Evolutionary conservation across 2,888 invertebrate genomes (phyloP).

Genomic region (Incurvaria masculella): DNA sequence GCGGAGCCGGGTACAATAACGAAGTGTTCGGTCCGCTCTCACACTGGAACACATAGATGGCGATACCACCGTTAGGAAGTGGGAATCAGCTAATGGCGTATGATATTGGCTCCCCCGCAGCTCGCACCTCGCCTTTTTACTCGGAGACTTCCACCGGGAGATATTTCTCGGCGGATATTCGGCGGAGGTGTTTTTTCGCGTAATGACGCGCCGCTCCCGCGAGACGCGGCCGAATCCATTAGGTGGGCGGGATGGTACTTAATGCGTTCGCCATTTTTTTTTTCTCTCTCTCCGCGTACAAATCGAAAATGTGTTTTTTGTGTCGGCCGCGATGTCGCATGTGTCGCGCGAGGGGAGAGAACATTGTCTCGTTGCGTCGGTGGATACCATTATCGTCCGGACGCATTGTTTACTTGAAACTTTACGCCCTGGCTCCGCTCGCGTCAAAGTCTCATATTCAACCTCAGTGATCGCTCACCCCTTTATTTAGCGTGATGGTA

Average conservation of each 20-base stretch:
- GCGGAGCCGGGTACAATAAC: too few relatives aligned
- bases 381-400: too few relatives aligned
- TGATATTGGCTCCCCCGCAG: slow-evolving; percentile 59
- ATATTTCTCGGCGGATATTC: slow-evolving; percentile 22
- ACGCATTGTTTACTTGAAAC: too few relatives aligned
- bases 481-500: too few relatives aligned
- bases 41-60: slow-evolving; percentile 30
- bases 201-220: slow-evolving; percentile 49
- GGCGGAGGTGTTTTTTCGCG: slow-evolving; percentile 42
- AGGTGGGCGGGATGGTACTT: slow-evolving; percentile 51
- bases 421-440: too few relatives aligned
- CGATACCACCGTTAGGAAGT: slow-evolving; percentile 55
- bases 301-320: slow-evolving; percentile 26
- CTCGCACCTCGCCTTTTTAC: slow-evolving; percentile 42
- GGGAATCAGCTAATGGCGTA: slow-evolving; percentile 58
- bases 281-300: too few relatives aligned
- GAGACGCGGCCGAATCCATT: slow-evolving; percentile 55
- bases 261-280: slow-evolving; percentile 44
- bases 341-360: too few relatives aligned
- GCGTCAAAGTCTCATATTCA: too few relatives aligned
- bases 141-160: slow-evolving; percentile 9
- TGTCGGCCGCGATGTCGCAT: slow-evolving; percentile 30
- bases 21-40: too few relatives aligned
- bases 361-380: too few relatives aligned
- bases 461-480: too few relatives aligned